Evolutionary conservation across 1,140 invertebrate species (phyloP).

Genomic region (Maconellicoccus hirsutus): DNA sequence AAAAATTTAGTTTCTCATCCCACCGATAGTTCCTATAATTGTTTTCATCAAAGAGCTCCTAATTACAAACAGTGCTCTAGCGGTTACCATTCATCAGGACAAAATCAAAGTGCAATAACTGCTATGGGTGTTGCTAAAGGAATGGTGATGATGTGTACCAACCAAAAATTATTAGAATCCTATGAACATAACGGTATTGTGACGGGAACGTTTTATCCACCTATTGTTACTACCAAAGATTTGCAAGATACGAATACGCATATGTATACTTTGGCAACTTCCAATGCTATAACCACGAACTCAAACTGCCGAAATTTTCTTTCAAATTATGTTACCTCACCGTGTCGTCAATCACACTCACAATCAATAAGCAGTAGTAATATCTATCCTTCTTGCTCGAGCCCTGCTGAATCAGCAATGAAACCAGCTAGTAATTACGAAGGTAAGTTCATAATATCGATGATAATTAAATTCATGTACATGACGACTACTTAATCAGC

Average conservation of each 20-base stretch:
- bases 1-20: background rate
- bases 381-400: conserved; percentile 5
- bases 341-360: background rate
- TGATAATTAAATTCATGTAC: too few relatives aligned
- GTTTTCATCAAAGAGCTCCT: conserved; percentile 24
- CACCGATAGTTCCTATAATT: conserved; percentile 15
- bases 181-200: conserved; percentile 34
- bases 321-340: conserved; percentile 22
- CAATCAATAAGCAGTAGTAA: background rate
- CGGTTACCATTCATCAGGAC: conserved; percentile 34
- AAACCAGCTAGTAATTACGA: background rate
- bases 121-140: conserved; percentile 70
- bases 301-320: conserved; percentile 24
- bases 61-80: conserved; percentile 32
- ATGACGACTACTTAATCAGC: too few relatives aligned
- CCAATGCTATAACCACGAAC: conserved; percentile 6
- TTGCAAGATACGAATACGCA: conserved; percentile 38
- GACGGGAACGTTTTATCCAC: conserved; percentile 66
- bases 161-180: conserved; percentile 42
- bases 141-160: conserved; percentile 76
- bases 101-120: conserved; percentile 42
- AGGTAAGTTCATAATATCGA: background rate
- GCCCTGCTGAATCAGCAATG: background rate
- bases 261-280: conserved; percentile 23
- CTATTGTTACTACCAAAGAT: conserved; percentile 64